Conservation (phyloP, 2,797 vertebrate genomes). For the Eupleurogrammus muticus region DNA sequence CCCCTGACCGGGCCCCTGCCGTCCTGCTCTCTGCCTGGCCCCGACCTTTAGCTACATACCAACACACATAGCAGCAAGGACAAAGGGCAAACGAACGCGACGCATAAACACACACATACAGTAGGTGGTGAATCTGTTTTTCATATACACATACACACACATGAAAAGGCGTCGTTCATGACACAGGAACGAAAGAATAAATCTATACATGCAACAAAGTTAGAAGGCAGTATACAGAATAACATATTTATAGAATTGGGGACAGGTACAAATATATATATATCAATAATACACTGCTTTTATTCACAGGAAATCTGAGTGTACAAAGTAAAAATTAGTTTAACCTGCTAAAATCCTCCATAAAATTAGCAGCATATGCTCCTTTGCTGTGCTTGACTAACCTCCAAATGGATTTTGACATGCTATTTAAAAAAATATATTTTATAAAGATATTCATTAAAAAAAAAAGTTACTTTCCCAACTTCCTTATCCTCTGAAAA, state of each 20-base stretch:
- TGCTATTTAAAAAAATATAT: too few species aligned
- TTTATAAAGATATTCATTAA: too few species aligned
- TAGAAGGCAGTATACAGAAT: background rate
- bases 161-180: conserved; percentile 37
- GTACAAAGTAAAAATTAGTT: background rate
- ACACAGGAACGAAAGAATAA: conserved; percentile 18
- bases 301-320: background rate
- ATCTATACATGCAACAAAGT: background rate
- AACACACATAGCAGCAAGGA: conserved; percentile 83
- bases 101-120: conserved; percentile 50
- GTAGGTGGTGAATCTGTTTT: conserved; percentile 30
- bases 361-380: background rate
- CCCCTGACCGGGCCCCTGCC: conserved; percentile 76
- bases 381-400: background rate
- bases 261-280: conserved; percentile 25
- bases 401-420: background rate
- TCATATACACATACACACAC: conserved; percentile 8
- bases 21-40: conserved; percentile 71
- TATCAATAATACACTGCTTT: background rate
- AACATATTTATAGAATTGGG: conserved; percentile 29
- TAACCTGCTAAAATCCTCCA: background rate
- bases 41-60: conserved; percentile 86
- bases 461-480: too few species aligned
- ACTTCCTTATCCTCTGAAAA: too few species aligned
- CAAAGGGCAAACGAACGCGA: conserved; percentile 79